Conservation (phyloP, 2,888 invertebrate genomes). For the Bugula neritina region DNA sequence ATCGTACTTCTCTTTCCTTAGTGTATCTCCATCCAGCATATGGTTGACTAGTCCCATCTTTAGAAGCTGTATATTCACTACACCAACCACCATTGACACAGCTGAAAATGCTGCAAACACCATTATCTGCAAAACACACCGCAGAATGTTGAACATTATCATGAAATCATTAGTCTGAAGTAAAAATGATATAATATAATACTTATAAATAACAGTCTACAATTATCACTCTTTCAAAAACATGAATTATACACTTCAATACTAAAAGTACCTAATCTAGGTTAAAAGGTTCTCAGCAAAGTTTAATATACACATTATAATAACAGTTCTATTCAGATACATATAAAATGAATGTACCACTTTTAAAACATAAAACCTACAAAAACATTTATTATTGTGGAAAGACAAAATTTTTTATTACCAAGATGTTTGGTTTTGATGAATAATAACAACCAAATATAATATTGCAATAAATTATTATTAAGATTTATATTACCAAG, state of each 20-base stretch:
- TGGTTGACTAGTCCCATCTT: conserved; percentile 54
- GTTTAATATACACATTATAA: too few relatives aligned
- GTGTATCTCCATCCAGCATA: conserved; percentile 53
- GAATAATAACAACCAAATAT: too few relatives aligned
- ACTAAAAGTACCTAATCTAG: neutral
- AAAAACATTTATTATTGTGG: too few relatives aligned
- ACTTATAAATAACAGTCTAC: neutral
- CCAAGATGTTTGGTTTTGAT: too few relatives aligned
- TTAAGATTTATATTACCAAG: too few relatives aligned
- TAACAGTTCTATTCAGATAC: too few relatives aligned
- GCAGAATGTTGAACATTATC: neutral
- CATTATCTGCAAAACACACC: conserved; percentile 52
- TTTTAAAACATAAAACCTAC: too few relatives aligned
- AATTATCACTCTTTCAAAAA: neutral
- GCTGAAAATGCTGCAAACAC: conserved; percentile 53
- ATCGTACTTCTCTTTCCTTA: conserved; percentile 52
- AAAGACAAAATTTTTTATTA: too few relatives aligned
- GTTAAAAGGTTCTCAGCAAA: neutral
- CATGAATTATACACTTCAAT: neutral
- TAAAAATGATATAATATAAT: too few relatives aligned
- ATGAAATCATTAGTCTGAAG: too few relatives aligned
- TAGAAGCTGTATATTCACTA: conserved; percentile 54
- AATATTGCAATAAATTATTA: too few relatives aligned
- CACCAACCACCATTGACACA: conserved; percentile 52
- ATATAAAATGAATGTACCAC: too few relatives aligned